Evolutionary conservation across 2,113 vertebrate species (phyloP), one percentile per base, ranked within the genome.

Genomic region (Rhipidura dahli): DNA sequence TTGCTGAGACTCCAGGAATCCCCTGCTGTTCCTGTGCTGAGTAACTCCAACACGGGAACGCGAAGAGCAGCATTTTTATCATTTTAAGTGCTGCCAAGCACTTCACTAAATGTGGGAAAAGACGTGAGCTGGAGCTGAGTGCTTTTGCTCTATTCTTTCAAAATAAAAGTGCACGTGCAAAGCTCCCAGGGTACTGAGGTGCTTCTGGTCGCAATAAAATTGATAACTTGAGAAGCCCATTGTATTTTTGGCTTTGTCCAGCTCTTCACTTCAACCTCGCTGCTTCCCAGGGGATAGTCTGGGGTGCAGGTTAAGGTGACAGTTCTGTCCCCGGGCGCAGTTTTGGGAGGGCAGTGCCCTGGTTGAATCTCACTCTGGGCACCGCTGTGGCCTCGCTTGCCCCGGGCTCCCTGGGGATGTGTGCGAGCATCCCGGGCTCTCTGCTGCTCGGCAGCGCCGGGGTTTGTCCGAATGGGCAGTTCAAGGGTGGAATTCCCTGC

Each of bases 341-440:
- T 45, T 72, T 24, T 63, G 94, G 75, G 28, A 64, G 40, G 8
- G 0, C 72, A 78, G 64, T 4, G 82, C 56, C 77, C n/a, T n/a
- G n/a, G n/a, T n/a, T n/a, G n/a, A n/a, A n/a, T 33, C 53, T 50
- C 33, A 8, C 54, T 5, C 14, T 17, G 56, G 91, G 92, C 81
- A 84, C 47, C 0, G 0, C 39, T 53, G 7, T 21, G 69, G 42
- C 30, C 1, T 35, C 15, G 30, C 28, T 79, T 84, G 78, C 71
- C 87, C 11, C 19, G 33, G 2, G 31, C 81, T 82, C 90, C 57
- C 20, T 2, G 11, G 79, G 6, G 53, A 21, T 26, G 10, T 0
- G 1, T 20, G 0, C 3, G 1, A 3, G 13, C 39, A 6, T 0
- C 1, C 10, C 4, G 7, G 51, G 35, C 35, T 19, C 47, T 35